Conservation (phyloP, 1,140 invertebrate genomes). For the Brachystomella parvula region DNA sequence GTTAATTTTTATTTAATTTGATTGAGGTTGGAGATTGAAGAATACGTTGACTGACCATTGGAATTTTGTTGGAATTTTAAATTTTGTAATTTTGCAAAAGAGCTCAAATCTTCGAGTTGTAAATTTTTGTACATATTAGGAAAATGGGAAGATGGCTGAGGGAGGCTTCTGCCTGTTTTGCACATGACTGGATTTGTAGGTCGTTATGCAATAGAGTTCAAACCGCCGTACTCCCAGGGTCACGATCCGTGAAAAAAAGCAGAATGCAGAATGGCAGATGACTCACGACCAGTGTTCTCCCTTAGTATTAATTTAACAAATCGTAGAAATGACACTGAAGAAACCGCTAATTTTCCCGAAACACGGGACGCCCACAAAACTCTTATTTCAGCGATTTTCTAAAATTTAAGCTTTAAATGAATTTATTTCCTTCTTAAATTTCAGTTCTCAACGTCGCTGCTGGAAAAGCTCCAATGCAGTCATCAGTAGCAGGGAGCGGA, state of each 20-base stretch:
- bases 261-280: no score
- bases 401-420: not conserved
- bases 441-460: conserved; percentile 89
- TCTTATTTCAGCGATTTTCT: not conserved
- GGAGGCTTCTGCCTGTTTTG: not conserved
- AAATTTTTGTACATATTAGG: not conserved
- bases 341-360: no score
- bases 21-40: no score
- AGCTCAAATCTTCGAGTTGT: no score
- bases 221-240: not conserved
- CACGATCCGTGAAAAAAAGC: no score
- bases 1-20: no score
- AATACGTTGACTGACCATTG: no score
- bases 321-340: not conserved
- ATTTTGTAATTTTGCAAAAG: no score
- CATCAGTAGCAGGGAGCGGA: conserved; percentile 70
- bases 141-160: not conserved
- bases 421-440: conserved; percentile 12
- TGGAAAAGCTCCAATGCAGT: conserved; percentile 91
- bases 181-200: not conserved
- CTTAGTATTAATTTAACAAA: not conserved
- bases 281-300: not conserved
- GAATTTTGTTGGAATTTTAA: no score
- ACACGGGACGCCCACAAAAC: not conserved
- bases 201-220: not conserved